These are phyloP conservation scores for Sander lucioperca DNA, from an alignment of 2,113 vertebrate genomes.

Conservation along the genomic window DNA sequence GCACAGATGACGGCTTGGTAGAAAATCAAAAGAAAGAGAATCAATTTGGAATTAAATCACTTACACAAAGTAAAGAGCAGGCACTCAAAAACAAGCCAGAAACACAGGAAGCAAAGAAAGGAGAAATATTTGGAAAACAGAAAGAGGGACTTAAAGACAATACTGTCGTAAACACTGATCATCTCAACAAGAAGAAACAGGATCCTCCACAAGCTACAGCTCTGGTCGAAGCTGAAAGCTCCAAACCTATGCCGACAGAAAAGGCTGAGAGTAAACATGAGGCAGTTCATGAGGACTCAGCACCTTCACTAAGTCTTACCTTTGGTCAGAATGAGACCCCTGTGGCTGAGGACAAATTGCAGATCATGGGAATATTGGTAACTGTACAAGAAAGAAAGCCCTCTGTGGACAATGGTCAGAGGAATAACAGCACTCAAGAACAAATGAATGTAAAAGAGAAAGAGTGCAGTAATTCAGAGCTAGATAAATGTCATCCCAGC, in stretches of 20 bases:
- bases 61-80: slow-evolving; percentile 42
- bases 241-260: slow-evolving; percentile 16
- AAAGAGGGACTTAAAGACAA: slow-evolving; percentile 29
- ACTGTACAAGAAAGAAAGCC: slow-evolving; percentile 63
- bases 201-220: slow-evolving; percentile 11
- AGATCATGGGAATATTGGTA: slow-evolving; percentile 77
- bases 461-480: slow-evolving; percentile 25
- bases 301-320: slow-evolving; percentile 27
- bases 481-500: slow-evolving; percentile 9
- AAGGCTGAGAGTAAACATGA: slow-evolving; percentile 28
- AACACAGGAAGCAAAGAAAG: slow-evolving; percentile 19
- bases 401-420: neutral
- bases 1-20: slow-evolving; percentile 3
- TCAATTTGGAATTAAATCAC: slow-evolving; percentile 5
- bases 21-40: slow-evolving; percentile 30
- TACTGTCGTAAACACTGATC: neutral
- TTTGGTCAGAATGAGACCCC: slow-evolving; percentile 31
- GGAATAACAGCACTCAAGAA: slow-evolving; percentile 20
- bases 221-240: slow-evolving; percentile 14
- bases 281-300: slow-evolving; percentile 29
- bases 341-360: slow-evolving; percentile 52
- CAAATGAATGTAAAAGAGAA: slow-evolving; percentile 7
- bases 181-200: slow-evolving; percentile 16
- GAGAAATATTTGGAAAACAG: slow-evolving; percentile 22
- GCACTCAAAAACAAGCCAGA: neutral